Evolutionary conservation across 2,888 invertebrate genomes (phyloP), one percentile per base, ranked within the genome.

Genomic region (Alloplasta piceator): DNA sequence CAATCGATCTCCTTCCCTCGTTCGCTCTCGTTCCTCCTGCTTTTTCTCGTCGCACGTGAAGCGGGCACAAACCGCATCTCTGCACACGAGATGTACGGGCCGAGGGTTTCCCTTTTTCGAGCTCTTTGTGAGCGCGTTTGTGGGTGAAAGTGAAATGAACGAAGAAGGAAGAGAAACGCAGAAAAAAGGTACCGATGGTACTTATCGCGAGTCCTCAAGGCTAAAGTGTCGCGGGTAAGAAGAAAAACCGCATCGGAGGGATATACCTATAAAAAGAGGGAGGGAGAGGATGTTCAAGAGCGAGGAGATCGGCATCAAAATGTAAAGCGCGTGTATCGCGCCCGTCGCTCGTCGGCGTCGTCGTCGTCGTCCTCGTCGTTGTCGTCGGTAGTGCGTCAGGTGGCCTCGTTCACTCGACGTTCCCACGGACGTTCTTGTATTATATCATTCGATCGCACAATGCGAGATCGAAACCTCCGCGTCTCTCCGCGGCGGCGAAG

Each of bases 391-490:
- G 86, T 86, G 88, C 89, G 89, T 90, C 90, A 90, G 90, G 89
- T 90, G 90, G 90, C 86, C 86, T 84, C 85, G 87, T 87, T 89
- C 87, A 87, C 85, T 85, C 84, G 78, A 84, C 88, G 90, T 91
- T 91, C 91, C 89, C 91, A 91, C 91, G 91, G 89, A 85, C 89
- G 78, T 87, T 89, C 87, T 89, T 71, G 89, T 90, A 90, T 91
- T 91, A 91, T 90, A 91, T 91, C 91, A 90, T 86, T 89, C 90
- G 90, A 90, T 91, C 90, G 26, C 26, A 90, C 91, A 91, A 91
- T 91, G 90, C 86, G 81, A 88, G 89, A 86, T 88, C 88, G 89
- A 89, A 89, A 89, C 86, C 61, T 64, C 71, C 66, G 79, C 77
- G 80, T 82, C 76, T 73, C 64, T 43, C 16, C 73, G 66, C 63